phyloP scores from a whole-genome alignment of 2,113 vertebrate species.

The Romanogobio albipinnatus region DNA sequence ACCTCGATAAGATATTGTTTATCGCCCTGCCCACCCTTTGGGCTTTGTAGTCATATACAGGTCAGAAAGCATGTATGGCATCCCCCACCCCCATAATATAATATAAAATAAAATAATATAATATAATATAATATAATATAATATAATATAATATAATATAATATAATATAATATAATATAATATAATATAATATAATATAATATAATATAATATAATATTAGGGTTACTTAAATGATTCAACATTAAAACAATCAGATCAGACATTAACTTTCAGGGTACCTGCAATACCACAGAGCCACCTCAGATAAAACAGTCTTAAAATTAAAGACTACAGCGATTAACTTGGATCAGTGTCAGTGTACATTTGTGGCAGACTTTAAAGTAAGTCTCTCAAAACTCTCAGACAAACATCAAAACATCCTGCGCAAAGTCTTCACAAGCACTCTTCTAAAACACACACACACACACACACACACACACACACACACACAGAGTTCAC shows the following conservation, averaged over 20 bases:
- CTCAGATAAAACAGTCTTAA: not conserved
- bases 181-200: not conserved
- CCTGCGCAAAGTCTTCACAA: not conserved
- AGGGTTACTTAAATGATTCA: no score
- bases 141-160: not conserved
- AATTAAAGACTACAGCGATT: slow-evolving; percentile 19
- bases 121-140: not conserved
- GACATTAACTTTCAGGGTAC: not conserved
- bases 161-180: not conserved
- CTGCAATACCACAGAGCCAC: not conserved
- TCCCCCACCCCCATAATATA: not conserved
- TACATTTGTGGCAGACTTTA: slow-evolving; percentile 38
- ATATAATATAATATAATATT: not conserved
- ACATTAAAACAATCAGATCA: no score
- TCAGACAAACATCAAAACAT: slow-evolving; percentile 47
- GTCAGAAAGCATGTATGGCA: not conserved
- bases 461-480: not conserved
- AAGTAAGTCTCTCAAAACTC: slow-evolving; percentile 40
- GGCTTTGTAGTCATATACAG: not conserved
- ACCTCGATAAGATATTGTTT: no score
- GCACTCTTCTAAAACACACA: not conserved
- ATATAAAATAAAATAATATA: not conserved
- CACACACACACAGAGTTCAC: slow-evolving; percentile 9
- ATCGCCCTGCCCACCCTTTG: not conserved
- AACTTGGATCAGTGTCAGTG: slow-evolving; percentile 38